These are phyloP conservation scores for Pseudopipra pipra DNA, from an alignment of 2,113 vertebrate genomes.

Conservation along the genomic window DNA sequence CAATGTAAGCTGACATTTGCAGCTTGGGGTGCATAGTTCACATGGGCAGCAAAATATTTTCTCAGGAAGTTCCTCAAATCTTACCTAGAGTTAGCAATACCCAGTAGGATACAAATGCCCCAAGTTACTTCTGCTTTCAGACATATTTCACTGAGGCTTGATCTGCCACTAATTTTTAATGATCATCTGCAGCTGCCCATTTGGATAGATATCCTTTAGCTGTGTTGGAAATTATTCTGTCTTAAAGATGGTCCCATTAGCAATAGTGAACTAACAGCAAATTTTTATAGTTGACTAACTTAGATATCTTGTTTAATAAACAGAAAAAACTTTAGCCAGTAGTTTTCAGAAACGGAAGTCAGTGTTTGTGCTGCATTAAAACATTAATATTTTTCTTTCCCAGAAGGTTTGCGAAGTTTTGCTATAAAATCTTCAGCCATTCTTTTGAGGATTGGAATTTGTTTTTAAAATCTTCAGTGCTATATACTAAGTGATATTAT, in stretches of 20 bases:
- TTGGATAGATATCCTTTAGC: neutral
- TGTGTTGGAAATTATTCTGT: neutral
- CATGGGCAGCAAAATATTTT: neutral
- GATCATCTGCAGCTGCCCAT: neutral
- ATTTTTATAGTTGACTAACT: neutral
- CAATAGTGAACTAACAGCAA: neutral
- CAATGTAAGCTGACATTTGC: neutral
- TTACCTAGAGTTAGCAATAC: neutral
- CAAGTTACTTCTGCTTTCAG: neutral
- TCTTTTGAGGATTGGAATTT: neutral
- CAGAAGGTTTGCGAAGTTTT: neutral
- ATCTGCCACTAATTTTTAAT: neutral
- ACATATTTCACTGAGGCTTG: neutral
- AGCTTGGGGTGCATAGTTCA: fast-evolving
- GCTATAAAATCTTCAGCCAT: neutral
- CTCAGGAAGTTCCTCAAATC: neutral
- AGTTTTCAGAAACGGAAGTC: neutral
- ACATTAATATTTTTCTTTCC: neutral
- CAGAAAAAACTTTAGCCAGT: neutral
- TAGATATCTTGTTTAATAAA: neutral
- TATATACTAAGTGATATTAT: neutral
- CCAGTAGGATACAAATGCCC: neutral
- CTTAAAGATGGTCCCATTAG: neutral
- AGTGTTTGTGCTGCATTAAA: neutral
- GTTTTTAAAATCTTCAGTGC: neutral